These are phyloP conservation scores for Crax fasciolata DNA, from an alignment of 2,797 vertebrate genomes.

Conservation along the genomic window DNA sequence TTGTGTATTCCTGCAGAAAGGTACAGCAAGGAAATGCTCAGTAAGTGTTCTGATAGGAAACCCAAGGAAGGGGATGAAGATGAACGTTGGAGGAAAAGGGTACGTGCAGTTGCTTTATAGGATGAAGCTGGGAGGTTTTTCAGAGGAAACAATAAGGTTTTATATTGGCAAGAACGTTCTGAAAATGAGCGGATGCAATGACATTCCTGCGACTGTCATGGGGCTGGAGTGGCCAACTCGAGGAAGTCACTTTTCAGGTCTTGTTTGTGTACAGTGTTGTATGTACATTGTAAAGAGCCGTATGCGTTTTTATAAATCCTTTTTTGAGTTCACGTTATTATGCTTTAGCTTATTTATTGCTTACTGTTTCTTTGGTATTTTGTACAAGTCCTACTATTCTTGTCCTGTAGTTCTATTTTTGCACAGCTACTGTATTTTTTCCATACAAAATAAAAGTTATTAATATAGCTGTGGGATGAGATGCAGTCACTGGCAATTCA, in stretches of 20 bases:
- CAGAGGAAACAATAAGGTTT: slow-evolving; percentile 38
- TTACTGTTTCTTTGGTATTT: slow-evolving; percentile 90
- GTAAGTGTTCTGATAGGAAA: slow-evolving; percentile 70
- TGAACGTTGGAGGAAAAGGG: slow-evolving; percentile 33
- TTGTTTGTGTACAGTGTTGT: slow-evolving; percentile 83
- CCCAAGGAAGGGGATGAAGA: slow-evolving; percentile 15
- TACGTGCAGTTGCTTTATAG: slow-evolving; percentile 41
- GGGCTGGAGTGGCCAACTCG: slow-evolving; percentile 78
- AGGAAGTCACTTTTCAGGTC: slow-evolving; percentile 27
- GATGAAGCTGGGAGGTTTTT: slow-evolving; percentile 49
- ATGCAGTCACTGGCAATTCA: neutral
- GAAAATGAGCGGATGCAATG: slow-evolving; percentile 6
- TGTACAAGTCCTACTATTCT: slow-evolving; percentile 92
- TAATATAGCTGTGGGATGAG: slow-evolving; percentile 74
- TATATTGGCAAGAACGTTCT: slow-evolving; percentile 57
- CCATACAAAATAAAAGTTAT: slow-evolving; percentile 85
- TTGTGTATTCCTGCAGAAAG: slow-evolving; percentile 74
- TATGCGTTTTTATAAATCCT: slow-evolving; percentile 83
- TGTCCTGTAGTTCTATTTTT: slow-evolving; percentile 94
- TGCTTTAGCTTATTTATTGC: slow-evolving; percentile 97
- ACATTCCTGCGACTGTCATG: slow-evolving; percentile 79
- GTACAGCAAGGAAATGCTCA: slow-evolving; percentile 72
- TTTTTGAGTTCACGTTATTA: slow-evolving; percentile 87
- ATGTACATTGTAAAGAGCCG: slow-evolving; percentile 86
- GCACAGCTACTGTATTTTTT: slow-evolving; percentile 97